Evolutionary conservation across 2,888 invertebrate species (phyloP), one percentile per base, ranked within the genome.

Genomic region (Malthinus seriepunctatus): DNA sequence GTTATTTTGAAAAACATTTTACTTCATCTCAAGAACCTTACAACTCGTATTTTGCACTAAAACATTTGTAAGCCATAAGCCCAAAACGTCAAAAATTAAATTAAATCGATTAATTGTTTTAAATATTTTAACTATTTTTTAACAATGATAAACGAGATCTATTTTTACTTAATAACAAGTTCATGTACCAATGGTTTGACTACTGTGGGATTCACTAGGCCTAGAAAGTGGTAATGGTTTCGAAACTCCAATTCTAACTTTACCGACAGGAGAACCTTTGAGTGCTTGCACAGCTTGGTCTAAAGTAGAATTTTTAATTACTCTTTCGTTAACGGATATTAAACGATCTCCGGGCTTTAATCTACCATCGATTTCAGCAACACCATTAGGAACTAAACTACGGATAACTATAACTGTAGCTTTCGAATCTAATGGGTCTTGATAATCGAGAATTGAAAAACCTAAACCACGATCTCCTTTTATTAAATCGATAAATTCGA

Each of bases 401-500:
- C 68, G 58, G 11, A 70, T 66, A 64, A 97, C 97, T 79, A 97
- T 97, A 68, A 97, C 96, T 67, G 96, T 96, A 72, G 95, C 93
- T 72, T 90, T 89, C 55, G 95, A 88, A 82, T 98, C 97, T 74
- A 96, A 84, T 37, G 98, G 98, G 81, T 99, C 98, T 86, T 95
- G 95, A 80, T 95, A 95, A 81, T 95, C 99, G 64, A 99, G 85
- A 73, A 99, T 96, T 68, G 97, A 97, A 83, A 99, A 99, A 63
- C 99, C 99, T 62, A 99, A 88, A 50, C 99, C 99, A 71, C 93
- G 88, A 74, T 97, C 96, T 67, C 93, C 94, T 82, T 99, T 99
- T 57, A 88, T 83, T 63, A 99, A 85, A 76, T 95, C 90, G 63
- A 99, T 90, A 71, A 92, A 88, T 69, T 96, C 93, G 62, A 97